Evolutionary conservation across 2,888 invertebrate genomes (phyloP).

Genomic region (Tolmerus cingulatus): DNA sequence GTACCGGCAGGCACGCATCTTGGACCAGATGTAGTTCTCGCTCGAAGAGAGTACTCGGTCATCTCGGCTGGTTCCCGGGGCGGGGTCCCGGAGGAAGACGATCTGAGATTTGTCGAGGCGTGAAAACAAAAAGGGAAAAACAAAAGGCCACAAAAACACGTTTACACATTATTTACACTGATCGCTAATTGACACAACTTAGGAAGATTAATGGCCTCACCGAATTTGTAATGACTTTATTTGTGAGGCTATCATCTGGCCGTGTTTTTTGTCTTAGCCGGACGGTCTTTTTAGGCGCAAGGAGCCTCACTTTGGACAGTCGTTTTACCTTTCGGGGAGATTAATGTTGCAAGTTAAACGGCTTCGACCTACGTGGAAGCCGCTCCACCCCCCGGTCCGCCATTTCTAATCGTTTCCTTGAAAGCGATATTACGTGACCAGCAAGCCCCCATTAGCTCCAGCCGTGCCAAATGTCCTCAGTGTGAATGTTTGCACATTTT

Average conservation of each 20-base stretch:
- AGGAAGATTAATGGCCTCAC: slow-evolving; percentile 41
- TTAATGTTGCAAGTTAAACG: neutral
- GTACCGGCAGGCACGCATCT: slow-evolving; percentile 3
- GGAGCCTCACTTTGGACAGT: neutral
- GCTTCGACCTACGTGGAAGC: neutral
- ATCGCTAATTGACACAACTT: slow-evolving; percentile 41
- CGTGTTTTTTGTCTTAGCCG: neutral
- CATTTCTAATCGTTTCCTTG: neutral
- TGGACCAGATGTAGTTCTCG: slow-evolving; percentile 22
- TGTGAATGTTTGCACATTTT: neutral
- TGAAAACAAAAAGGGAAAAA: slow-evolving; percentile 39
- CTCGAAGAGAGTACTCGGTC: neutral
- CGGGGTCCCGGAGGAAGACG: neutral
- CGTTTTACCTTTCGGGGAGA: slow-evolving; percentile 11
- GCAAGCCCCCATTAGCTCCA: neutral
- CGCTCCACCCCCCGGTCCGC: neutral
- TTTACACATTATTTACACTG: slow-evolving; percentile 38
- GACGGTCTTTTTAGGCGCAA: neutral
- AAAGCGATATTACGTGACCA: slow-evolving; percentile 22
- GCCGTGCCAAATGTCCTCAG: slow-evolving; percentile 15
- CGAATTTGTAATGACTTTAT: slow-evolving; percentile 40
- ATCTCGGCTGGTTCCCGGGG: neutral
- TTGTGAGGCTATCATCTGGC: slow-evolving; percentile 16
- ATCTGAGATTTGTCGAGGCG: slow-evolving; percentile 37
- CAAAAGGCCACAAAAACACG: slow-evolving; percentile 14